These are phyloP conservation scores for Microcaecilia unicolor DNA, from an alignment of 2,797 vertebrate genomes.

Conservation along the genomic window DNA sequence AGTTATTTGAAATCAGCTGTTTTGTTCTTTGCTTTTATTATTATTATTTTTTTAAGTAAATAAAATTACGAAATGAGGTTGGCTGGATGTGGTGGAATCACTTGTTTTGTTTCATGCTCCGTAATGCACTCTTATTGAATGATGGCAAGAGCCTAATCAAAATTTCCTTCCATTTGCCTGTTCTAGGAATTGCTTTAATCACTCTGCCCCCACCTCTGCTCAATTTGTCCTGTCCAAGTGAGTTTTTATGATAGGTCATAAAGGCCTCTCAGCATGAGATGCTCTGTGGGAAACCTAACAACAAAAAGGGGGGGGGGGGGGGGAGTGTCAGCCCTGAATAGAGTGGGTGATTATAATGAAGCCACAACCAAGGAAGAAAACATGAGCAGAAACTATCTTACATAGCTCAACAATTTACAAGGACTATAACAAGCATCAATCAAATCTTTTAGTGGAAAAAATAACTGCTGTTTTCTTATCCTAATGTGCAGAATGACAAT, in stretches of 20 bases:
- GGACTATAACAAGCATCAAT: slow-evolving; percentile 15
- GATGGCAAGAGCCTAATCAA: background rate
- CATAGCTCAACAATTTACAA: slow-evolving; percentile 23
- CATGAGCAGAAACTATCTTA: slow-evolving; percentile 22
- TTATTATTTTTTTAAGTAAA: too few species aligned
- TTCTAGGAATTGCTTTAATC: slow-evolving; percentile 12
- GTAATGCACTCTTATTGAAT: background rate
- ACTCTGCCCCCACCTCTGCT: background rate
- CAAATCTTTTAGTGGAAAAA: slow-evolving; percentile 27
- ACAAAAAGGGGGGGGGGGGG: too few species aligned
- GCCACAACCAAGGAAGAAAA: slow-evolving; percentile 18
- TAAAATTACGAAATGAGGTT: too few species aligned
- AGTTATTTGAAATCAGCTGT: too few species aligned
- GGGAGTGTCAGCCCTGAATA: slow-evolving; percentile 16
- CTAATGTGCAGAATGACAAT: slow-evolving; percentile 15
- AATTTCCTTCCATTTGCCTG: slow-evolving; percentile 14
- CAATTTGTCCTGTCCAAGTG: slow-evolving; percentile 23
- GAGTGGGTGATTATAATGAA: slow-evolving; percentile 36
- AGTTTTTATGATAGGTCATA: slow-evolving; percentile 26
- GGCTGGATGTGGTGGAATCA: too few species aligned
- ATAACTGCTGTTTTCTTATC: slow-evolving; percentile 9
- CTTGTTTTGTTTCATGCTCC: slow-evolving; percentile 7
- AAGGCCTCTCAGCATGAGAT: slow-evolving; percentile 24
- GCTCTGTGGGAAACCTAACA: slow-evolving; percentile 21
- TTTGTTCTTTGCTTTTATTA: too few species aligned